phyloP scores from a whole-genome alignment of 2,797 vertebrate genomes.

The Sebastes vulpes region DNA sequence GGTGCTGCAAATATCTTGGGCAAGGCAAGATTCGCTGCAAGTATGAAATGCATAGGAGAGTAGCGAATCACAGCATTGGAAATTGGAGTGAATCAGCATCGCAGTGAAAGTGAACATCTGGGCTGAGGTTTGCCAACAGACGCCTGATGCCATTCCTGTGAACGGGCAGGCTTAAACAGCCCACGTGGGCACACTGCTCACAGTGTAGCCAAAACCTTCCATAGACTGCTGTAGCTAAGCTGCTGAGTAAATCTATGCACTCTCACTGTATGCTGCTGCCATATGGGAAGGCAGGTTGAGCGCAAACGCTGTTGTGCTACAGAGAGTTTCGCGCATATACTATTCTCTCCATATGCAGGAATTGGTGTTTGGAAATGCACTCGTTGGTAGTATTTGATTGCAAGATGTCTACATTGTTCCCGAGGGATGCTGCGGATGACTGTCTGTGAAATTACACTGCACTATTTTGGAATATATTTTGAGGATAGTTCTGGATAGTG shows the following conservation, averaged over 20 bases:
- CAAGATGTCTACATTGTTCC: slow-evolving; percentile 8
- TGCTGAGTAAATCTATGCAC: slow-evolving; percentile 35
- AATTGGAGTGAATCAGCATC: slow-evolving; percentile 49
- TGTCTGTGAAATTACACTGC: slow-evolving; percentile 12
- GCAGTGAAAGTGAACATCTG: slow-evolving; percentile 74
- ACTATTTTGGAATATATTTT: slow-evolving; percentile 21
- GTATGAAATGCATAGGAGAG: slow-evolving; percentile 37
- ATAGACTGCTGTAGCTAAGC: slow-evolving; percentile 18
- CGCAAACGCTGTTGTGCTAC: slow-evolving; percentile 17
- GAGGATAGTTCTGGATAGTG: background rate
- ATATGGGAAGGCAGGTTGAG: slow-evolving; percentile 40
- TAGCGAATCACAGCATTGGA: slow-evolving; percentile 34
- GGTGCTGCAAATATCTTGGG: slow-evolving; percentile 16
- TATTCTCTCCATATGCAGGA: background rate
- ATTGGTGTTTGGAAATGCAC: background rate
- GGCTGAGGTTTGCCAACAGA: slow-evolving; percentile 72
- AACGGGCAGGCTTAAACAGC: slow-evolving; percentile 69
- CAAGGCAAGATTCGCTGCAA: slow-evolving; percentile 1
- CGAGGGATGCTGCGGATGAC: background rate
- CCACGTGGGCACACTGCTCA: slow-evolving; percentile 41
- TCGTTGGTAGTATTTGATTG: background rate
- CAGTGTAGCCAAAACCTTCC: slow-evolving; percentile 16
- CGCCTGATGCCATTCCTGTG: slow-evolving; percentile 59
- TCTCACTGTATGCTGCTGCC: slow-evolving; percentile 35
- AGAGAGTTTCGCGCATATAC: slow-evolving; percentile 14